phyloP scores from a whole-genome alignment of 2,888 invertebrate genomes.

The Amiota communis region DNA sequence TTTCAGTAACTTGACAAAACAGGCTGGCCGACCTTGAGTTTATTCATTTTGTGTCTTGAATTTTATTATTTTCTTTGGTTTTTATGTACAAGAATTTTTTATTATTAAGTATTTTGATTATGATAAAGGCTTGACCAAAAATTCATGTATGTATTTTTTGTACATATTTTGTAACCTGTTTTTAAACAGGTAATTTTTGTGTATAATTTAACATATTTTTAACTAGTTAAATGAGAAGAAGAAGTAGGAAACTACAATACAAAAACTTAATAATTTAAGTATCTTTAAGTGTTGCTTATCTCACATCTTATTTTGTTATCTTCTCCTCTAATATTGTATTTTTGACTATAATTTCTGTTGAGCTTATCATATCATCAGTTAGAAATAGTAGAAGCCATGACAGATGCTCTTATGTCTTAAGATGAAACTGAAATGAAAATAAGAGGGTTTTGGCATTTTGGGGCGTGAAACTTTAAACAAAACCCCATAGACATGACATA shows the following conservation, averaged over 20 bases:
- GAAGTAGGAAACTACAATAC: not conserved
- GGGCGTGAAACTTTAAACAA: too few relatives aligned
- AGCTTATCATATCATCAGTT: too few relatives aligned
- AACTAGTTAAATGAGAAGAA: not conserved
- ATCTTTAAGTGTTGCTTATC: not conserved
- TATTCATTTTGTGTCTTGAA: constrained; percentile 3
- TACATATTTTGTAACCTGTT: constrained; percentile 9
- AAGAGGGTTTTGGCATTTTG: not conserved
- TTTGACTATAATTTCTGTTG: not conserved
- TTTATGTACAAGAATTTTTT: constrained; percentile 11
- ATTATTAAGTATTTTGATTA: not conserved
- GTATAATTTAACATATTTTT: not conserved
- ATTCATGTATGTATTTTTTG: not conserved
- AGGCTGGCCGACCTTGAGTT: not conserved
- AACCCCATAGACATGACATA: too few relatives aligned
- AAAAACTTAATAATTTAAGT: too few relatives aligned
- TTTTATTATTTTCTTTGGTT: constrained; percentile 4
- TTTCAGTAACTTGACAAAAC: not conserved
- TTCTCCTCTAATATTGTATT: not conserved
- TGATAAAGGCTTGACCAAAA: not conserved
- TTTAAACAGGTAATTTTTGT: not conserved
- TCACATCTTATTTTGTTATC: not conserved
- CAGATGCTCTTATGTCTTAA: not conserved
- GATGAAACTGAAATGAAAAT: constrained; percentile 8
- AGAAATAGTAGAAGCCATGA: not conserved